Evolutionary conservation across 2,797 vertebrate genomes (phyloP).

Genomic region (Galagoides demidoff): DNA sequence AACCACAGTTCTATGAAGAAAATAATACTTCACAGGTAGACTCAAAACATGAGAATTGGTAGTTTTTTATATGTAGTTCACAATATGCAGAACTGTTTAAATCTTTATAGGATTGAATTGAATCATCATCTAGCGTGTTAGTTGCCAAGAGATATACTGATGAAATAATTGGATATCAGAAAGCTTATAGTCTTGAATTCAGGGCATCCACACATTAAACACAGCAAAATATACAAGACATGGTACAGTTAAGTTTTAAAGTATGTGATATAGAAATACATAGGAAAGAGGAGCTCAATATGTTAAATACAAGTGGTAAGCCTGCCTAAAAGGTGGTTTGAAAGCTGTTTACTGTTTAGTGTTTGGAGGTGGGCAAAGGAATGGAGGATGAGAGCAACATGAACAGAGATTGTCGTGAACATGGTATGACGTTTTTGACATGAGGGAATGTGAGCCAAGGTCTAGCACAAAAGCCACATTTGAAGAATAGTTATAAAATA

Average conservation of each 20-base stretch:
- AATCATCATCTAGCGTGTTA: constrained; percentile 20
- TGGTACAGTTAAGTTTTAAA: neutral
- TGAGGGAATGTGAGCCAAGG: neutral
- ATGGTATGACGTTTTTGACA: neutral
- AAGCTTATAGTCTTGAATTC: constrained; percentile 13
- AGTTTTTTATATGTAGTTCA: neutral
- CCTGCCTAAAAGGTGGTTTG: neutral
- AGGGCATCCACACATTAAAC: constrained; percentile 3
- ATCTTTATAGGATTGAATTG: neutral
- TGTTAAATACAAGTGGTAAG: neutral
- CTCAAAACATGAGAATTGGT: neutral
- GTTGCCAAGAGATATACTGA: constrained; percentile 1
- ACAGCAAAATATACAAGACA: neutral
- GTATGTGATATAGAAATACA: constrained; percentile 2
- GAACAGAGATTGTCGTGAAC: neutral
- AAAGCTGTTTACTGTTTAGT: neutral
- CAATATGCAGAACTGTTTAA: constrained; percentile 25
- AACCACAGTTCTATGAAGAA: constrained; percentile 26
- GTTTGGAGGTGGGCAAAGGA: neutral
- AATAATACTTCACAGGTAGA: neutral
- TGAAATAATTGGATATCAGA: neutral
- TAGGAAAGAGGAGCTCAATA: neutral
- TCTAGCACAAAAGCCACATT: constrained; percentile 13
- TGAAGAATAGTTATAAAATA: neutral
- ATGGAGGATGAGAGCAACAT: constrained; percentile 1